These are phyloP conservation scores for Sinopyrophorus schimmeli DNA, from an alignment of 2,888 invertebrate genomes.

Conservation along the genomic window DNA sequence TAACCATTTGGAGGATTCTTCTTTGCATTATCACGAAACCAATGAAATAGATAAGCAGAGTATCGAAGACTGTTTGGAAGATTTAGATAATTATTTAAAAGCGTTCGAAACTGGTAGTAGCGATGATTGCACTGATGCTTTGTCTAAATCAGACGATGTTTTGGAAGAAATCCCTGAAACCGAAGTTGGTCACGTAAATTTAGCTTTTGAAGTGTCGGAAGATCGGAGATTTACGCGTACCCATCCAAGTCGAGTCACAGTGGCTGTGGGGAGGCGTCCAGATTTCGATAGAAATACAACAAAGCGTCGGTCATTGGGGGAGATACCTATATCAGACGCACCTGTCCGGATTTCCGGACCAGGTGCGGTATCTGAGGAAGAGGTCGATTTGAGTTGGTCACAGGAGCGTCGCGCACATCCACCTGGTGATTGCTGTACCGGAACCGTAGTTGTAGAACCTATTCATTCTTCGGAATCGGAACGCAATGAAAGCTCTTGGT, in stretches of 20 bases:
- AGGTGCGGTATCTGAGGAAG: conserved; percentile 44
- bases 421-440: conserved; percentile 46
- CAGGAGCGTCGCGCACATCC: conserved; percentile 47
- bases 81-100: conserved; percentile 60
- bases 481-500: conserved; percentile 53
- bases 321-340: conserved; percentile 8
- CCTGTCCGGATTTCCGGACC: conserved; percentile 42
- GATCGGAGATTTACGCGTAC: conserved; percentile 29
- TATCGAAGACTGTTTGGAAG: conserved; percentile 58
- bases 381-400: conserved; percentile 51
- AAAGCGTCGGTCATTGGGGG: conserved; percentile 20
- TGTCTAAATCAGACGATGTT: conserved; percentile 14
- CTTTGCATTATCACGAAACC: neutral
- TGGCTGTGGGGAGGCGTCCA: too few species aligned
- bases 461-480: conserved; percentile 19
- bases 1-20: conserved; percentile 38
- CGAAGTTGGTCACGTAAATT: conserved; percentile 21
- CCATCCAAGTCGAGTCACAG: conserved; percentile 33
- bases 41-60: conserved; percentile 27
- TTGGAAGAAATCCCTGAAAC: conserved; percentile 3
- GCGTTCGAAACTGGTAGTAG: conserved; percentile 50
- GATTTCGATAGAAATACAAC: too few species aligned
- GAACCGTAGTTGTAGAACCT: conserved; percentile 47
- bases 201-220: conserved; percentile 28
- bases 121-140: conserved; percentile 12